These are phyloP conservation scores for Xanthia icteritia DNA, from an alignment of 2,888 invertebrate species.

Conservation along the genomic window DNA sequence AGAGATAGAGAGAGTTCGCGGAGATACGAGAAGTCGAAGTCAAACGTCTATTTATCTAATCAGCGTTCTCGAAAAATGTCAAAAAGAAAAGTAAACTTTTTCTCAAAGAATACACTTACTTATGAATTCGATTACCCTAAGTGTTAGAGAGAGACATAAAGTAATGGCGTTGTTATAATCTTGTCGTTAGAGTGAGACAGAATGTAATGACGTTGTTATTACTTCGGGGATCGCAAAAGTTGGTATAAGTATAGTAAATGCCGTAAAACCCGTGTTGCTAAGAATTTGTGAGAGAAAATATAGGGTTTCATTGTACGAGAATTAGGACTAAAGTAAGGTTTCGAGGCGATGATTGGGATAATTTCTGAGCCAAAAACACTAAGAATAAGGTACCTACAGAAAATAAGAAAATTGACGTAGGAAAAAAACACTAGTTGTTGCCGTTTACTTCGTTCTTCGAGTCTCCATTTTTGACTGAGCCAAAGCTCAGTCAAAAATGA, in stretches of 20 bases:
- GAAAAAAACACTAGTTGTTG: too few relatives aligned
- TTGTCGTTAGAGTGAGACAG: not conserved
- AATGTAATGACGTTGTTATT: constrained; percentile 21
- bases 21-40: not conserved
- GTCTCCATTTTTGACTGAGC: too few relatives aligned
- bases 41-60: not conserved
- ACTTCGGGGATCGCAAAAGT: constrained; percentile 21
- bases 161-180: constrained; percentile 9
- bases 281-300: constrained; percentile 13
- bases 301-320: not conserved
- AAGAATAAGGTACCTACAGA: not conserved
- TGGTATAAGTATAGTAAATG: constrained; percentile 24
- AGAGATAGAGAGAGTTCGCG: too few relatives aligned
- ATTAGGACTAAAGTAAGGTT: not conserved
- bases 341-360: not conserved
- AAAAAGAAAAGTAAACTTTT: not conserved
- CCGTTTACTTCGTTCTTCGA: too few relatives aligned
- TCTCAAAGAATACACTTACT: not conserved
- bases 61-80: not conserved
- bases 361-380: not conserved
- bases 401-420: too few relatives aligned
- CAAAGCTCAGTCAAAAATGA: too few relatives aligned
- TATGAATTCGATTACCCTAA: constrained; percentile 16
- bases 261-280: not conserved
- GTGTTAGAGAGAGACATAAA: constrained; percentile 27